These are phyloP conservation scores for Botrylloides violaceus DNA, from an alignment of 23 tunicate genomes.

Conservation along the genomic window DNA sequence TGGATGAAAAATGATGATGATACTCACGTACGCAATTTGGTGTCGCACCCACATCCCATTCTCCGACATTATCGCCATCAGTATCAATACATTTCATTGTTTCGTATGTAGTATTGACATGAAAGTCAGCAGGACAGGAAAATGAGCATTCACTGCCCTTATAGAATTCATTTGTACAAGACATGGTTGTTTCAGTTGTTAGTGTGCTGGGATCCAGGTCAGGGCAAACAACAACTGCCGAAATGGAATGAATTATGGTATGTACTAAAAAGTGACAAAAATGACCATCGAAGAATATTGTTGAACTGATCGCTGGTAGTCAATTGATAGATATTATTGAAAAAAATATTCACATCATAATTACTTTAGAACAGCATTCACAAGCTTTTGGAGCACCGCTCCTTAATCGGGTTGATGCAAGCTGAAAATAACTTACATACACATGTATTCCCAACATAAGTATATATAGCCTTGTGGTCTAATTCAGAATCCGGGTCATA, in stretches of 20 bases:
- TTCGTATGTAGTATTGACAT: not conserved
- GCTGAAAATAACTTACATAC: not conserved
- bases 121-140: not conserved
- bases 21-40: constrained; percentile 11
- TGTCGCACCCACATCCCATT: constrained; percentile 8
- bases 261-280: no score
- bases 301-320: no score
- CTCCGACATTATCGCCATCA: constrained; percentile 20
- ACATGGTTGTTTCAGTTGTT: not conserved
- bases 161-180: not conserved
- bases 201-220: not conserved
- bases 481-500: not conserved
- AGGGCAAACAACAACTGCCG: constrained; percentile 9
- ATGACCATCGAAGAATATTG: no score
- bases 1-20: no score
- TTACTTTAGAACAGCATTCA: no score
- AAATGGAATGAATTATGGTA: not conserved
- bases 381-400: no score
- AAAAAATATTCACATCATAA: no score
- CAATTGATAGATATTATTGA: no score
- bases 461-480: not conserved
- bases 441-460: not conserved
- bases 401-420: no score
- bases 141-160: constrained; percentile 1
- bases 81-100: constrained; percentile 14